Conservation (phyloP, 2,113 vertebrate species). For the Dermatemys mawii region DNA sequence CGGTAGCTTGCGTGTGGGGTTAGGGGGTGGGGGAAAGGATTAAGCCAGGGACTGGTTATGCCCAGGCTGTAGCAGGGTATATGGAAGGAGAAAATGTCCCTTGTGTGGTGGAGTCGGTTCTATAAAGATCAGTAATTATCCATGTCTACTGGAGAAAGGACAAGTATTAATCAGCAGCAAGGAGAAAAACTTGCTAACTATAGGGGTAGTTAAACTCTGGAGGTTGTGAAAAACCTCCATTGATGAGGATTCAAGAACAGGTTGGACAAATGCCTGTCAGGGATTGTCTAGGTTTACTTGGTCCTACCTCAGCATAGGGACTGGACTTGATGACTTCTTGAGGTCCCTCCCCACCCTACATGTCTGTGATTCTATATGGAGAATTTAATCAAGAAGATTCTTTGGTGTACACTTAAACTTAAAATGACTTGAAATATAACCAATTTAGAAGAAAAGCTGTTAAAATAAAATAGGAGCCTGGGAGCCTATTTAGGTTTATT, state of each 20-base stretch:
- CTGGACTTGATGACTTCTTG: not conserved
- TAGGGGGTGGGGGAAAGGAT: no score
- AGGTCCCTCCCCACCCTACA: not conserved
- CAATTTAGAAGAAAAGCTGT: not conserved
- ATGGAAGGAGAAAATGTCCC: accelerated
- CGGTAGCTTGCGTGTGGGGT: no score
- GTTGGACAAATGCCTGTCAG: no score
- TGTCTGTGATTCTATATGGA: not conserved
- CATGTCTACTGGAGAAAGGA: not conserved
- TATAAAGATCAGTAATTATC: not conserved
- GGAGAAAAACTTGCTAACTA: not conserved
- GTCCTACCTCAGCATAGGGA: no score
- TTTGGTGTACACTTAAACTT: not conserved
- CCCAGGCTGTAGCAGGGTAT: not conserved
- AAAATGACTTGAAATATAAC: not conserved
- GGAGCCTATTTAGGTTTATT: not conserved
- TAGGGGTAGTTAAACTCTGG: not conserved
- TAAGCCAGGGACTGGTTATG: accelerated
- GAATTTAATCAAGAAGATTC: not conserved
- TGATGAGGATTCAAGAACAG: no score
- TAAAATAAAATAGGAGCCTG: not conserved
- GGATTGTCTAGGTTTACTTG: no score
- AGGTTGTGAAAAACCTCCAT: not conserved
- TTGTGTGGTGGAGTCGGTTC: not conserved
- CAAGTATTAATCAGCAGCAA: not conserved